Base-by-base conservation (phyloP, 53 echinoderm and acorn worm species). In the Temnopleurus reevesii region DNA sequence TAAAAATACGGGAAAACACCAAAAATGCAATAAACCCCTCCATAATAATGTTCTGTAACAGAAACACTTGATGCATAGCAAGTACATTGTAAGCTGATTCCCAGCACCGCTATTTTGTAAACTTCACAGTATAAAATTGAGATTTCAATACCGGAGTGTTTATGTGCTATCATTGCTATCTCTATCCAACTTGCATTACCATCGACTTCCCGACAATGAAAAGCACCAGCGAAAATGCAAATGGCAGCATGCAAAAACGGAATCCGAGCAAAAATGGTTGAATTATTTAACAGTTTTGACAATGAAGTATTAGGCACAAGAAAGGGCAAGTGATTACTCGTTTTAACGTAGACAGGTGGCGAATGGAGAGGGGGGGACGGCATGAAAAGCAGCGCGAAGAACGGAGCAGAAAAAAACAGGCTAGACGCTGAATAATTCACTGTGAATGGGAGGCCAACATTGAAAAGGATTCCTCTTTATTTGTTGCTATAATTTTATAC, bases 241-340 rank as follows among this genome's bases (percentile, higher is more conserved):
- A 59, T 59, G 60, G 10, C 60, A 23, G 60, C 45, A 60, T 60
- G 3, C 19, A 66, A 66, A 60, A 83, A 36, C 30, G 55, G 83
- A 85, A 87, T 66, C 71, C 63, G 29, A 61, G 86, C 86, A 51
- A 87, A 45, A 86, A 87, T 53, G 51, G 88, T 66, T 87, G 71
- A 87, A 87, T 87, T 66, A 87, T 87, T 87, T 29, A 87, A 87
- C 66, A 66, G 53, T 47, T 87, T 66, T 66, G 71, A 87, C 65
- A 87, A 87, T 87, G 88, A 85, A 46, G 86, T 61, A 85, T 85
- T 60, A 85, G 46, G 45, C 27, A 85, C 3, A 45, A 85, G 46
- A 46, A 85, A 85, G 82, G 82, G 30, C 82, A 82, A 83, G 83
- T 83, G 83, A 83, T 83, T 55, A 83, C 83, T 0, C 3, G 83